Conservation (phyloP, 2,797 vertebrate species). For the Mus caroli region DNA sequence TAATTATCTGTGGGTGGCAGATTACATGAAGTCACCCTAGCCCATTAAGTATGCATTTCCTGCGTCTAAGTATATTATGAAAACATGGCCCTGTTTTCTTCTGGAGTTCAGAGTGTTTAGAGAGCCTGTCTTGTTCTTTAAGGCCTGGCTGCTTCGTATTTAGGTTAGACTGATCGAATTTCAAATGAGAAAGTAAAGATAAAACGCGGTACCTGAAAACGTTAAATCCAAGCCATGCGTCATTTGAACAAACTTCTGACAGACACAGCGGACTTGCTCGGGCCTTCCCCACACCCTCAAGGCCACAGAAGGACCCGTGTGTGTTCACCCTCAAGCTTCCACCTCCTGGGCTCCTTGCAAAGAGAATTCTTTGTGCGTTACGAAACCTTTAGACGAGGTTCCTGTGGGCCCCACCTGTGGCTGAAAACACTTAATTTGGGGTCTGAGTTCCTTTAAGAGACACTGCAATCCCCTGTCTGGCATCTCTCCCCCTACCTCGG, state of each 20-base stretch:
- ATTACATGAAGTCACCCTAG: constrained; percentile 16
- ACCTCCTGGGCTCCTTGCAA: constrained; percentile 38
- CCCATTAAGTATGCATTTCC: not conserved
- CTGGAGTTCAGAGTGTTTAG: not conserved
- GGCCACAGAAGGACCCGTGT: not conserved
- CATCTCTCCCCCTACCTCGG: not conserved
- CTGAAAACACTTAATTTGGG: constrained; percentile 36
- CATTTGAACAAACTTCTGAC: constrained; percentile 56
- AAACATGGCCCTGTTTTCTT: not conserved
- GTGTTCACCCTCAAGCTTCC: not conserved
- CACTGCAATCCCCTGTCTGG: not conserved
- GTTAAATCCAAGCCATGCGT: constrained; percentile 36
- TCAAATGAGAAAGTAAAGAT: constrained; percentile 47
- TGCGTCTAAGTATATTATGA: not conserved
- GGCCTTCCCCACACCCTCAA: not conserved
- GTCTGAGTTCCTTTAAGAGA: constrained; percentile 40
- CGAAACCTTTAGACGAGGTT: constrained; percentile 49
- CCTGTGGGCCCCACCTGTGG: constrained; percentile 7
- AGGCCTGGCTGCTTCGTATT: not conserved
- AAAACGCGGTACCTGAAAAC: constrained; percentile 1
- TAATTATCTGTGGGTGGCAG: constrained; percentile 69
- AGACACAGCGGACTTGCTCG: not conserved
- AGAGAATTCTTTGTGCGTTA: constrained; percentile 56
- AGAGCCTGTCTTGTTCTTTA: not conserved
- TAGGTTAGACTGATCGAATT: constrained; percentile 48